Conservation (phyloP, 1,140 invertebrate species). For the Pteromalus puparum region DNA sequence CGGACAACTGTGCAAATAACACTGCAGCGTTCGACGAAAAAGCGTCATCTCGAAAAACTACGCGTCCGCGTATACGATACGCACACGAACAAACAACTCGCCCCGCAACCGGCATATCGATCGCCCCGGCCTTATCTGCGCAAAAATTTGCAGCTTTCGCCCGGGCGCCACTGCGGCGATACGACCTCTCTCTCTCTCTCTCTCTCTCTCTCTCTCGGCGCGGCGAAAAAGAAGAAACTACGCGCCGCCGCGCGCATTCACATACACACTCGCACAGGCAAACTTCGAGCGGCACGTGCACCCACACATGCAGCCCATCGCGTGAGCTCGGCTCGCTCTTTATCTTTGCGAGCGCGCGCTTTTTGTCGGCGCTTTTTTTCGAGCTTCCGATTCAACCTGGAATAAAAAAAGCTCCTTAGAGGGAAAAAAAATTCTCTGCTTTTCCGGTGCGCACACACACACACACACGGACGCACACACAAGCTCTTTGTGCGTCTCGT, state of each 20-base stretch:
- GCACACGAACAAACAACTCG: too few relatives aligned
- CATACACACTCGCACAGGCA: conserved; percentile 47
- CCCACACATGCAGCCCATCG: conserved; percentile 53
- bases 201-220: neutral
- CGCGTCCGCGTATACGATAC: too few relatives aligned
- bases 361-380: neutral
- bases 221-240: neutral
- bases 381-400: conserved; percentile 6
- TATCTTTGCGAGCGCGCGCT: neutral
- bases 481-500: conserved; percentile 48
- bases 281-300: conserved; percentile 63
- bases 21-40: too few relatives aligned
- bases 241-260: conserved; percentile 26
- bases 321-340: neutral
- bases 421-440: neutral
- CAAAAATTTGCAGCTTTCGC: conserved; percentile 16
- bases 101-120: neutral
- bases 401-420: neutral
- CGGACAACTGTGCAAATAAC: too few relatives aligned
- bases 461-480: conserved; percentile 56
- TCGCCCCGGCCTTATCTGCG: neutral
- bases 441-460: conserved; percentile 34
- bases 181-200: neutral
- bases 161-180: neutral
- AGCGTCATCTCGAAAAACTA: too few relatives aligned